These are phyloP conservation scores for Acridotheres tristis DNA, from an alignment of 2,797 vertebrate genomes.

Conservation along the genomic window DNA sequence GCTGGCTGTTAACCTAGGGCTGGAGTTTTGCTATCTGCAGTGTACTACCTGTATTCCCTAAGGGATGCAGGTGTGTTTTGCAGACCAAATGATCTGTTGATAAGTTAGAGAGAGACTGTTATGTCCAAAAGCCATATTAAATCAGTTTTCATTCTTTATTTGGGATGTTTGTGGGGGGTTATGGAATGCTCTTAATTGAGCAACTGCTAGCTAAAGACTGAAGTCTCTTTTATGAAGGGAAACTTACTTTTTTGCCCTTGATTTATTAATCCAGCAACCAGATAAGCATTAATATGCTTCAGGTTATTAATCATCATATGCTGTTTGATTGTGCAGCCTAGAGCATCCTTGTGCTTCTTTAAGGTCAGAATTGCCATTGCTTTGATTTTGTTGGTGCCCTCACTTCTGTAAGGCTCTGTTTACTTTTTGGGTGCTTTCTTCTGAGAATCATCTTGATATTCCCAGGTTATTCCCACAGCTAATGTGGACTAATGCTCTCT, in stretches of 20 bases:
- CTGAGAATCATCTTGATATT: neutral
- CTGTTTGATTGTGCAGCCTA: neutral
- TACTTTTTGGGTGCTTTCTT: neutral
- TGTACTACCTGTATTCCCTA: fast-evolving
- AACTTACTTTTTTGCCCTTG: neutral
- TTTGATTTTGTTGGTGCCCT: neutral
- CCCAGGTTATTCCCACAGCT: neutral
- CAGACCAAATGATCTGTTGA: neutral
- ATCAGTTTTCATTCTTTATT: neutral
- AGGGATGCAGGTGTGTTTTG: neutral
- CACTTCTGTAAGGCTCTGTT: neutral
- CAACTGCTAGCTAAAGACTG: neutral
- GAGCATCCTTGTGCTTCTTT: neutral
- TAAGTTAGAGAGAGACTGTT: neutral
- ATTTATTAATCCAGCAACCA: neutral
- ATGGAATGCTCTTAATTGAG: neutral
- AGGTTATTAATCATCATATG: neutral
- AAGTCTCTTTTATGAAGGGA: neutral
- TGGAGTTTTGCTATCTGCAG: neutral
- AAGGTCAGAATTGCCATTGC: neutral
- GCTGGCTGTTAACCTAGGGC: neutral
- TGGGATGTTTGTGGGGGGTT: neutral
- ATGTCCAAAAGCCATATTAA: neutral
- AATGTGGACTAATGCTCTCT: neutral
- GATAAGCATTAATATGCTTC: neutral